A percentile compares a stretch with the other conserved stretches of the same genome.
Conservation (phyloP, 2,113 vertebrate species). For the Taxidea taxus region DNA sequence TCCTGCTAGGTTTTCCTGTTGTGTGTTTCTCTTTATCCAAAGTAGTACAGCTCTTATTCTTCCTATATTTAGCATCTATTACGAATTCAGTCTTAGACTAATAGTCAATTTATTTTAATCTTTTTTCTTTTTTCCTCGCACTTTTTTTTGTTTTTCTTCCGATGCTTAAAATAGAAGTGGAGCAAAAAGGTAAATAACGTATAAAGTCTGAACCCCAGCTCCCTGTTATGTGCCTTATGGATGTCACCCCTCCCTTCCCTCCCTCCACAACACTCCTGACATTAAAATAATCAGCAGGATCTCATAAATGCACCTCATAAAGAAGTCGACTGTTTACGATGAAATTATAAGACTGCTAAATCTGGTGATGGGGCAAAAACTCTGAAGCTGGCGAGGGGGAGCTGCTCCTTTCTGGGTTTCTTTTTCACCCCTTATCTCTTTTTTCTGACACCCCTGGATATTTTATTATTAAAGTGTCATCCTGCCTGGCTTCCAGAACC, state of each 20-base stretch:
- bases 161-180: slow-evolving; percentile 99
- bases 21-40: slow-evolving; percentile 88
- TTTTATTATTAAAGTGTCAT: slow-evolving; percentile 92
- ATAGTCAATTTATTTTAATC: slow-evolving; percentile 99
- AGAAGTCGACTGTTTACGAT: slow-evolving; percentile 87
- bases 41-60: slow-evolving; percentile 91
- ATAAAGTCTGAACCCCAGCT: slow-evolving; percentile 95
- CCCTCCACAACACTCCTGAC: slow-evolving; percentile 86
- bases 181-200: slow-evolving; percentile 99
- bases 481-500: slow-evolving; percentile 95
- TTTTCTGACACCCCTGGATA: slow-evolving; percentile 88
- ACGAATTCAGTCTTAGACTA: slow-evolving; percentile 94
- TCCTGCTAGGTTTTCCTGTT: slow-evolving; percentile 88
- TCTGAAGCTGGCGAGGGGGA: slow-evolving; percentile 79
- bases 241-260: slow-evolving; percentile 91
- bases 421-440: slow-evolving; percentile 83
- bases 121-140: slow-evolving; percentile 97
- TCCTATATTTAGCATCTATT: slow-evolving; percentile 94
- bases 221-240: slow-evolving; percentile 99
- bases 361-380: slow-evolving; percentile 90
- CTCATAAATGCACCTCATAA: slow-evolving; percentile 85
- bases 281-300: slow-evolving; percentile 90
- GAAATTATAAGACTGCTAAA: slow-evolving; percentile 87
- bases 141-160: slow-evolving; percentile 97
- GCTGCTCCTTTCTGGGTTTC: slow-evolving; percentile 80